Base-by-base conservation (phyloP, 2,888 invertebrate genomes). In the Callyntrura sp. region DNA sequence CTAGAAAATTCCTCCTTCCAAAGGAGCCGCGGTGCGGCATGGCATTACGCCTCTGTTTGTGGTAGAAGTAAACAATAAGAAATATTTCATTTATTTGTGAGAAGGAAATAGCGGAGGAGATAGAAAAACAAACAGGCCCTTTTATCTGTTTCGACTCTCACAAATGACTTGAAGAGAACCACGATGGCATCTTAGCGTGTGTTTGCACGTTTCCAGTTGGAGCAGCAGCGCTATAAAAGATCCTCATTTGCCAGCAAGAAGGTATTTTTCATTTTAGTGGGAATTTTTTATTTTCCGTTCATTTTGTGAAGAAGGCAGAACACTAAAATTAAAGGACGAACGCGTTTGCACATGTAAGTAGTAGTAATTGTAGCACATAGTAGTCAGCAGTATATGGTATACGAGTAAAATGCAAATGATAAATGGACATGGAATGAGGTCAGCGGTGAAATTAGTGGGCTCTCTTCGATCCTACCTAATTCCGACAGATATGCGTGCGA, bases 391-490 rank as follows among this genome's bases (percentile, higher is more conserved):
- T n/a, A n/a, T n/a, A n/a, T n/a, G n/a, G n/a, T n/a, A 57, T 57
- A 57, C n/a, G 17, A 57, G 17, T 6, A 57, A 12, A 48, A 45
- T 25, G 70, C 23, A 70, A 9, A 76, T 76, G 73, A 76, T 76
- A 76, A 76, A 76, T 76, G 73, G 45, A 25, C 23, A 17, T 0
- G 70, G 23, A 76, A 76, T 76, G 73, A 23, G 73, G 73, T 76
- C 73, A 76, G 73, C 48, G 48, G 73, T 76, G 73, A 76, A 76
- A 76, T 76, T 76, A 76, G 73, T 76, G 48, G 73, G 51, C 17
- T 76, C 45, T 76, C 48, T 45, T 14, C 48, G 48, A 76, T 51
- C 48, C 48, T 76, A 76, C 48, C 48, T 76, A 76, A 76, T 51
- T 76, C 70, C 35, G 17, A 70, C 17, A 43, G 70, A 70, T n/a